Conservation (phyloP, 2,888 invertebrate genomes). For the Sclerodermus sp. region DNA sequence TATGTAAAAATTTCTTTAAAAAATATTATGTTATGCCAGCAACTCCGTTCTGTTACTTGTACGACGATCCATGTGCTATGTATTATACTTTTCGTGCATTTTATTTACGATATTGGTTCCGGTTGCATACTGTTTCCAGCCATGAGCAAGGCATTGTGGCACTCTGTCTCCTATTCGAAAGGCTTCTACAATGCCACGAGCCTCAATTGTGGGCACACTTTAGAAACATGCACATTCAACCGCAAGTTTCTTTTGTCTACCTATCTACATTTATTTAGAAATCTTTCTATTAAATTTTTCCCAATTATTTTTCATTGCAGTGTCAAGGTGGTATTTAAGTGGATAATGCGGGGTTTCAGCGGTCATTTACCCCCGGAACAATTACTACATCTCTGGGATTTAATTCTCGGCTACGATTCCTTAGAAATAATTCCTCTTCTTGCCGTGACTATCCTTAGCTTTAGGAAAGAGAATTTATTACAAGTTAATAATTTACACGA, state of each 20-base stretch:
- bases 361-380: constrained; percentile 93
- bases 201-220: constrained; percentile 91
- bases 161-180: constrained; percentile 85
- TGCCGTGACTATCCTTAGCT: constrained; percentile 81
- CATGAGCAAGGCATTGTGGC: constrained; percentile 92
- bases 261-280: background rate
- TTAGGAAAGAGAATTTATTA: constrained; percentile 83
- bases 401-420: constrained; percentile 89
- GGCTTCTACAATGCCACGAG: constrained; percentile 86
- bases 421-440: constrained; percentile 86
- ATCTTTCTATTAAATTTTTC: constrained; percentile 3
- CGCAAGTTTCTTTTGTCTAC: constrained; percentile 67
- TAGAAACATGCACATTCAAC: constrained; percentile 82
- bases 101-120: constrained; percentile 89
- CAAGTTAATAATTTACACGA: constrained; percentile 74
- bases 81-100: constrained; percentile 91
- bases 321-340: constrained; percentile 89
- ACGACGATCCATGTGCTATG: constrained; percentile 82
- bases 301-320: constrained; percentile 59
- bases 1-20: constrained; percentile 2
- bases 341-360: constrained; percentile 95
- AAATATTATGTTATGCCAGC: constrained; percentile 62
- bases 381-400: constrained; percentile 88
- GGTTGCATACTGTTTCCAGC: constrained; percentile 88
- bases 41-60: constrained; percentile 92